Base-by-base conservation (phyloP, 2,888 invertebrate species). In the Mellilla xanthometata region DNA sequence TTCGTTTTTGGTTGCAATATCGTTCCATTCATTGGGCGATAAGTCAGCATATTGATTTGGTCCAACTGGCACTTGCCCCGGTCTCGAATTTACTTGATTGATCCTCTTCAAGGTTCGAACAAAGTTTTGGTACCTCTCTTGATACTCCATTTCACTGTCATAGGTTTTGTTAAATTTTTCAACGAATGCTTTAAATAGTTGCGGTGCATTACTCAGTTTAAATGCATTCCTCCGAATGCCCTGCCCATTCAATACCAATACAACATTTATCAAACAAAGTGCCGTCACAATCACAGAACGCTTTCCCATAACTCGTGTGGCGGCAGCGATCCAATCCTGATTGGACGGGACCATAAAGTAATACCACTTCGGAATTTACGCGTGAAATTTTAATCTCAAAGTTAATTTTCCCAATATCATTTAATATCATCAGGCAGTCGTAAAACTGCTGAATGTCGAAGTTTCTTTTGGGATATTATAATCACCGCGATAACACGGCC, bases 1-100 rank as follows among this genome's bases (percentile, higher is more conserved):
- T 4, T 24, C 3, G 29, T 8, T 8, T 45, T 3, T 33, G 30
- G 49, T 38, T 8, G 42, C 19, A 11, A 19, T n/a, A 10, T 46
- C 48, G 2, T 23, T 24, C 39, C 44, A 62, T 23, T 77, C 77
- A 1, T 53, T 53, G 2, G 62, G 52, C 5, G 71, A 64, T 30
- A 64, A 58, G 44, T 84, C 84, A 1, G 81, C 82, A 33, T 64
- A 67, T 31, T 68, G 52, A 63, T 82, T 76, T 0, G 65, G 65
- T 1, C 52, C 55, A 23, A 83, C 70, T 61, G 73, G 77, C 2
- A 50, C 38, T 1, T 54, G 43, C 2, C 54, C 50, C 1, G 60
- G 29, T 12, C 52, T 32, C 0, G 65, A 49, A 58, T 83, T 84
- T 12, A 74, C 71, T 8, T 32, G 23, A 49, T 83, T 83, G 39